Base-by-base conservation (phyloP, 2,797 vertebrate species). In the Perodicticus potto region DNA sequence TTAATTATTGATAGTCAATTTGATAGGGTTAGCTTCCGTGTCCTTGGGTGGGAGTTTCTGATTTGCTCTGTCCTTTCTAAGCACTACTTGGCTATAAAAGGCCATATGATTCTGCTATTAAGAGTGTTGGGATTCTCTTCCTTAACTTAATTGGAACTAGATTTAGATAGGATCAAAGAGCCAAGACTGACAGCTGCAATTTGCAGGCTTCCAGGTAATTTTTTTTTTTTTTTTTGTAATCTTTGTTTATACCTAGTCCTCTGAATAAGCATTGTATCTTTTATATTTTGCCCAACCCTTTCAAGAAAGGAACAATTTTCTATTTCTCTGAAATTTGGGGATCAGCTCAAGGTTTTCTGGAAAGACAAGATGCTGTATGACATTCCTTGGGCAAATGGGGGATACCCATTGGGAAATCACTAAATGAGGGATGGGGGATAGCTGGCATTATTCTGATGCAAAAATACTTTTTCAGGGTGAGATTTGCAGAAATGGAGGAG, bases 1-100 rank as follows among this genome's bases (percentile, higher is more conserved):
- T 98, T 98, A 98, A 98, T 98, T 99, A 98, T 98, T 99, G 98
- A 98, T 97, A 98, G 97, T 98, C 97, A 97, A 90, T 98, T 98
- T 65, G 63, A 98, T 80, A 97, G 94, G 97, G 98, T 97, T 97
- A 97, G 95, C 96, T 96, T 98, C 96, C 82, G 23, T 73, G 97
- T 98, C 98, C 98, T 98, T 98, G 98, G 88, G 97, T 95, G 94
- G 96, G 96, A 97, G 96, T 81, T 91, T 94, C 59, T 95, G 97
- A 96, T 98, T 95, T 97, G 82, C 65, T 97, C 86, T 97, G 97
- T 98, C 97, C 91, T 96, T 83, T 97, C 98, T 93, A 98, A 98
- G 94, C 94, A 93, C 81, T 96, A 96, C 94, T 74, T 76, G 81
- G 94, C 88, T 95, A 32, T 20, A 97, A 97, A 93, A 97, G 69